phyloP scores from a whole-genome alignment of 1,140 invertebrate genomes.

The Platyura marginata region DNA sequence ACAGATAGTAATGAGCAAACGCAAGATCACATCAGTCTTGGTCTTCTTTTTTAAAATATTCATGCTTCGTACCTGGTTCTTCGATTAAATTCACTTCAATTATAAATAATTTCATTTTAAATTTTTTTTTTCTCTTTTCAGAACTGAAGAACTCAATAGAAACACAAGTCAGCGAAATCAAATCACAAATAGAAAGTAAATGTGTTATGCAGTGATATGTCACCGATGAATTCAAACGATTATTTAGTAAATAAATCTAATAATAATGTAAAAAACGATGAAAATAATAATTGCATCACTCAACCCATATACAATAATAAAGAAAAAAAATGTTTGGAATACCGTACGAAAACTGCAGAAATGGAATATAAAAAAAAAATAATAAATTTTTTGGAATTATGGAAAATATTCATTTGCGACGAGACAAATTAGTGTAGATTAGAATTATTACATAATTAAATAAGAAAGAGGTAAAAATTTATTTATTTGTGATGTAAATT shows the following conservation, averaged over 20 bases:
- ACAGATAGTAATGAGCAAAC: too few relatives aligned
- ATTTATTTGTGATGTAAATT: background rate
- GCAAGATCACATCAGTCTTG: too few relatives aligned
- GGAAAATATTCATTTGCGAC: background rate
- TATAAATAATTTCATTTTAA: too few relatives aligned
- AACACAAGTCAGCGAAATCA: constrained; percentile 75
- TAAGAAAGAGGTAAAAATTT: background rate
- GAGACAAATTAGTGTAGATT: background rate
- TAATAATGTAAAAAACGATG: too few relatives aligned
- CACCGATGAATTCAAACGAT: constrained; percentile 2
- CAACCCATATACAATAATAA: too few relatives aligned
- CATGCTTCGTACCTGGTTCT: too few relatives aligned
- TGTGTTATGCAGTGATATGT: constrained; percentile 58
- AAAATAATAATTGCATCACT: background rate
- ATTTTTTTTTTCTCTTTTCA: constrained; percentile 30
- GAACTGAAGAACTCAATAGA: constrained; percentile 80
- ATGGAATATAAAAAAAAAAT: background rate
- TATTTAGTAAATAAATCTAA: background rate
- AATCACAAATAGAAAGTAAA: constrained; percentile 76
- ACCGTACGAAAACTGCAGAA: background rate
- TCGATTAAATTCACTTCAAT: too few relatives aligned
- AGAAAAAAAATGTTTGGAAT: background rate
- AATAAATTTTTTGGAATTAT: background rate
- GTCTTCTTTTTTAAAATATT: too few relatives aligned
- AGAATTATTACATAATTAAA: too few relatives aligned